Percentiles rank a stretch among this genome's conserved stretches.
Evolutionary conservation across 2,797 vertebrate species (phyloP).

Genomic region (Urocyon cinereoargenteus): DNA sequence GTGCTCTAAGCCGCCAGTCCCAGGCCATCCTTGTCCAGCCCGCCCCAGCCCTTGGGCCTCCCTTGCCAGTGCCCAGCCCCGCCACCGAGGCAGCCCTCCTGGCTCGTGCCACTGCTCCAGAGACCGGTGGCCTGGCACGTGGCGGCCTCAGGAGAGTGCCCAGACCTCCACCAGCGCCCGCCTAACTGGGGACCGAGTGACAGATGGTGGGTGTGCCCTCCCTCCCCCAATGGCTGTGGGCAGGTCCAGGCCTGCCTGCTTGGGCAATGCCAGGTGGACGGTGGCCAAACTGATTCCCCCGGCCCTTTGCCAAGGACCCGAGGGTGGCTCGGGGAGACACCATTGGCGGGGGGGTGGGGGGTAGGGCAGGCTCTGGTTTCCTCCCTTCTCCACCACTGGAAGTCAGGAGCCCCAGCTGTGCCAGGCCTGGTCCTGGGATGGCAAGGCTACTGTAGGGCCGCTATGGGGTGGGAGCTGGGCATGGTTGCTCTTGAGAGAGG

Average conservation of each 20-base stretch:
- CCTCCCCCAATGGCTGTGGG: constrained; percentile 61
- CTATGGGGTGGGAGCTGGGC: background rate
- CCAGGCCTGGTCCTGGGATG: accelerated
- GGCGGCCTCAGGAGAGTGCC: background rate
- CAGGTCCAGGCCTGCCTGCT: constrained; percentile 89
- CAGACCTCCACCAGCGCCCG: background rate
- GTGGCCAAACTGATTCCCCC: background rate
- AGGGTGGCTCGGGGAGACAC: background rate
- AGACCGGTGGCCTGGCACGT: background rate
- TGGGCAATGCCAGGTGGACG: constrained; percentile 60
- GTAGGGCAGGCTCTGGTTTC: background rate
- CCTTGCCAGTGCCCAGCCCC: accelerated
- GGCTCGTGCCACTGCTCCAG: background rate
- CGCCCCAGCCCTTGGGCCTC: accelerated
- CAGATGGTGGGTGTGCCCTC: constrained; percentile 44
- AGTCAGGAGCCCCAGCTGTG: background rate
- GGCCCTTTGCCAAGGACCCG: constrained; percentile 12
- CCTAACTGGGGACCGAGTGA: constrained; percentile 56
- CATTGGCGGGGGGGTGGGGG: background rate
- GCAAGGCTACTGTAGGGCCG: accelerated
- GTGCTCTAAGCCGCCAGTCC: background rate
- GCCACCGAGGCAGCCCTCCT: background rate
- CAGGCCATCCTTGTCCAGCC: accelerated
- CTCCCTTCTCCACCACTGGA: background rate
- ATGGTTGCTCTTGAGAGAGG: no score